Evolutionary conservation across 2,888 invertebrate genomes (phyloP), one percentile per base, ranked within the genome.

Genomic region (Bellardia bayeri): DNA sequence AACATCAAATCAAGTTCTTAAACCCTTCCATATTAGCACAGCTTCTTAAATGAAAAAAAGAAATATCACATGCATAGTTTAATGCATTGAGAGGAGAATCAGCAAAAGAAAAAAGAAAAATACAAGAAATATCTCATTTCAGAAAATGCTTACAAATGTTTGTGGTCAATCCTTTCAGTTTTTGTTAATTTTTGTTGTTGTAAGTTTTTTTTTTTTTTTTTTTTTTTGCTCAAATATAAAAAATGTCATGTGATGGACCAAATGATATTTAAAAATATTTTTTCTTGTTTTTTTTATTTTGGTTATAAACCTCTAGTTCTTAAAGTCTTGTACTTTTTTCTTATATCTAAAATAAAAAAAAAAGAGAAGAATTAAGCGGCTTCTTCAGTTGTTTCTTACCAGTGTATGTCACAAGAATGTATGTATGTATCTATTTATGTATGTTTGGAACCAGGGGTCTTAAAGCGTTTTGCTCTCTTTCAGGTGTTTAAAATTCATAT

Each of bases 231-330:
- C 58, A 49, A 8, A 1, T 16, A 40, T 8, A 61, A 78, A 86
- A 84, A 84, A 81, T 87, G 87, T 87, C 87, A 87, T 85, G 84
- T 85, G 83, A 71, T 87, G 87, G 87, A 66, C 78, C 81, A 85
- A 87, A 81, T 78, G 72, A 72, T 56, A 64, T 72, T 81, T 64
- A 72, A 81, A 81, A 72, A 61, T 66, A 3, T 63, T 68, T 68
- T 78, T 76, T 49, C 9, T 16, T 80, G 16, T 45, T 61, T 33
- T 16, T 23, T 49, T 51, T 30, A 45, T 76, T 79, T 75, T 63
- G 54, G 68, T 68, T 85, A 74, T 66, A 75, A 76, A 72, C 68
- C 75, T 63, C 69, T 82, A 78, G 72, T 82, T 78, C 23, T 74
- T 45, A 72, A 78, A 61, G 69, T 76, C 42, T 82, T 68, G 42